These are phyloP conservation scores for Halichoeres trimaculatus DNA, from an alignment of 2,113 vertebrate genomes.

Conservation along the genomic window DNA sequence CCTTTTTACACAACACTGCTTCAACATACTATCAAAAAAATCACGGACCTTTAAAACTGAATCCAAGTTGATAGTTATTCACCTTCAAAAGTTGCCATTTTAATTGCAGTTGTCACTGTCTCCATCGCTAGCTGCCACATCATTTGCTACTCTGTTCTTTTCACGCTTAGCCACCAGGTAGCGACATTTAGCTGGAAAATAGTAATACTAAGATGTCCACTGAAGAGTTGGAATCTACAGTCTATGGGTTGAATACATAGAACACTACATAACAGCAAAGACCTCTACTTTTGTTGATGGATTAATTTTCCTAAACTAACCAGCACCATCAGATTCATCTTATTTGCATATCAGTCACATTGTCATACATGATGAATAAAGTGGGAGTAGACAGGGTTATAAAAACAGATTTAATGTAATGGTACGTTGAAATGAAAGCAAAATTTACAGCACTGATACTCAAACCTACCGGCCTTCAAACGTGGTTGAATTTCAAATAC, in stretches of 20 bases:
- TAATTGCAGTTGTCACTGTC: no score
- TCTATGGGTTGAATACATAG: no score
- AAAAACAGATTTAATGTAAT: slow-evolving; percentile 71
- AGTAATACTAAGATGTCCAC: no score
- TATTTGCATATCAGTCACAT: no score
- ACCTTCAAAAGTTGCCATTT: neutral
- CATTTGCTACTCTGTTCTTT: neutral
- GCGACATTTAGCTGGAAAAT: slow-evolving; percentile 24
- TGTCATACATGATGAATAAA: neutral
- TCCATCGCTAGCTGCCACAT: neutral
- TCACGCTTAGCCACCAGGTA: slow-evolving; percentile 17
- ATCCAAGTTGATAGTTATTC: no score
- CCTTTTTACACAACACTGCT: neutral
- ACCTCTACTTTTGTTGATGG: neutral
- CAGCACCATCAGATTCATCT: no score
- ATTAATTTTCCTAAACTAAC: no score
- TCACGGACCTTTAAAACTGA: neutral
- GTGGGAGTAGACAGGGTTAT: neutral
- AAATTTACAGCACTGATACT: slow-evolving; percentile 75
- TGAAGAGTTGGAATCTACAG: no score
- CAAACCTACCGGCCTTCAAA: slow-evolving; percentile 68
- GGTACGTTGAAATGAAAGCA: slow-evolving; percentile 64
- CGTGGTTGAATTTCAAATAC: slow-evolving; percentile 40
- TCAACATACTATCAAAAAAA: neutral
- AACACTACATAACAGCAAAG: no score